These are phyloP conservation scores for Meiosimyza platycephala DNA, from an alignment of 2,888 invertebrate species.

Conservation along the genomic window DNA sequence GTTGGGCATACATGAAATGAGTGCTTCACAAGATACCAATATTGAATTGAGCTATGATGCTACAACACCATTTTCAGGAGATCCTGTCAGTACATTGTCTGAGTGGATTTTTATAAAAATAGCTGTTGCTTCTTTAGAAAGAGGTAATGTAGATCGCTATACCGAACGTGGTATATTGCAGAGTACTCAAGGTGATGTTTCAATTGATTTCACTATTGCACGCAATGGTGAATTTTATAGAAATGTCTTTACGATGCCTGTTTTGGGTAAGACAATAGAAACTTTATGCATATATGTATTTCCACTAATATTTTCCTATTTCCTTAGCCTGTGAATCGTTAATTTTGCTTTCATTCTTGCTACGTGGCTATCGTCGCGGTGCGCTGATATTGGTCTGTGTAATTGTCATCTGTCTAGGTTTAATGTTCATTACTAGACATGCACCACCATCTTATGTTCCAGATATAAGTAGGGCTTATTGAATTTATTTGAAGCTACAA, in stretches of 20 bases:
- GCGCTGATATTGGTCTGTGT: slow-evolving; percentile 57
- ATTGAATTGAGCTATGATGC: slow-evolving; percentile 50
- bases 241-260: slow-evolving; percentile 59
- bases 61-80: slow-evolving; percentile 49
- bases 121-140: slow-evolving; percentile 48
- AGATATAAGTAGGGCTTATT: slow-evolving; percentile 54
- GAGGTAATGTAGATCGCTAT: slow-evolving; percentile 48
- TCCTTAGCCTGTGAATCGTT: slow-evolving; percentile 55
- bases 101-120: slow-evolving; percentile 59
- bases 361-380: slow-evolving; percentile 59
- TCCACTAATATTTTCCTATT: neutral
- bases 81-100: slow-evolving; percentile 55
- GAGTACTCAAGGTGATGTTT: slow-evolving; percentile 52
- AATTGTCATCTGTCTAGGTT: slow-evolving; percentile 53
- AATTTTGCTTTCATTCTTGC: slow-evolving; percentile 57
- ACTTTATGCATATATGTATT: neutral
- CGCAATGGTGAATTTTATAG: slow-evolving; percentile 59
- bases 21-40: neutral
- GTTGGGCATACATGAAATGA: slow-evolving; percentile 49
- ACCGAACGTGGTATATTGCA: slow-evolving; percentile 48
- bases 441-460: slow-evolving; percentile 62
- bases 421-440: slow-evolving; percentile 60
- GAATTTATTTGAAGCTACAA: neutral
- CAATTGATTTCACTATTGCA: slow-evolving; percentile 55
- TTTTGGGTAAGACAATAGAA: slow-evolving; percentile 51